Evolutionary conservation across 2,113 vertebrate genomes (phyloP).

Genomic region (Phocoena phocoena): DNA sequence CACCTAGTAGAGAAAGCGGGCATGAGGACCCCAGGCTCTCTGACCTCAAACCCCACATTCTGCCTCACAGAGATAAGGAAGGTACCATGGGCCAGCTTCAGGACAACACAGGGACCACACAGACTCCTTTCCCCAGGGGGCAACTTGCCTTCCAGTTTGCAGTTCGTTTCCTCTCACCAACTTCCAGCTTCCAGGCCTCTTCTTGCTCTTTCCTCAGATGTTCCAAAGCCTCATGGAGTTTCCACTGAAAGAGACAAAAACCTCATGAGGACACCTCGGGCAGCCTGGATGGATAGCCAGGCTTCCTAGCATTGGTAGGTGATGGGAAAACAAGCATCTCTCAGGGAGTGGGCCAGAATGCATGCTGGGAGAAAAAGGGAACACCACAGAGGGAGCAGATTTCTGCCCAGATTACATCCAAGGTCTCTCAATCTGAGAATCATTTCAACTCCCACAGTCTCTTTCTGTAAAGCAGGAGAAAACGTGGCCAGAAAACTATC

Average conservation of each 20-base stretch:
- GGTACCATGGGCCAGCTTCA: neutral
- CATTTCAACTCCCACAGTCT: neutral
- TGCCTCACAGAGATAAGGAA: neutral
- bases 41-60: neutral
- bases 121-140: neutral
- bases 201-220: slow-evolving; percentile 64
- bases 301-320: neutral
- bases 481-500: neutral
- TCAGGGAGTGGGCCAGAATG: neutral
- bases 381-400: neutral
- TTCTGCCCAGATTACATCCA: neutral
- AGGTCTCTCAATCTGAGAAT: neutral
- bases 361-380: neutral
- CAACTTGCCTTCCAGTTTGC: slow-evolving; percentile 67
- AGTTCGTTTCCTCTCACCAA: slow-evolving; percentile 43
- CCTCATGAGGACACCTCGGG: neutral
- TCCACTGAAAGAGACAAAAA: slow-evolving; percentile 58
- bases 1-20: neutral
- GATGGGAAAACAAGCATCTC: neutral
- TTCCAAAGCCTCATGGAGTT: slow-evolving; percentile 65
- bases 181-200: slow-evolving; percentile 61
- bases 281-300: neutral
- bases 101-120: neutral
- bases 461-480: neutral
- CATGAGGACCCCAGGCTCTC: neutral